A percentile compares a stretch with the other conserved stretches of the same genome.
Evolutionary conservation across 2,797 vertebrate species (phyloP).

Genomic region (Pipistrellus pipistrellus): DNA sequence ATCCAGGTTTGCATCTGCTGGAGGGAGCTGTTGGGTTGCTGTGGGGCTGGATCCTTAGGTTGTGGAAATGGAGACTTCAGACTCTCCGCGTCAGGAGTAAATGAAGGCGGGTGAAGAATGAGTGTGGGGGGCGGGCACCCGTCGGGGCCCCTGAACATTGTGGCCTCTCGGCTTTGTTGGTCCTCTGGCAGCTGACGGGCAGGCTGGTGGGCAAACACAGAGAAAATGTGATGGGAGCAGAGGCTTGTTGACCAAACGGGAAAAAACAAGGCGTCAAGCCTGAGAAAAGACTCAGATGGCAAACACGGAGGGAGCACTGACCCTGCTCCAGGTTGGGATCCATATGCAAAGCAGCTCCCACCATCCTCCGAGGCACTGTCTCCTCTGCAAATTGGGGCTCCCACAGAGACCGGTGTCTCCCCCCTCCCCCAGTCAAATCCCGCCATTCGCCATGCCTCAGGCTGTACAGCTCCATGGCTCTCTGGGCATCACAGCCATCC

Average conservation of each 20-base stretch:
- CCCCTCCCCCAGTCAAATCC: too few relatives aligned
- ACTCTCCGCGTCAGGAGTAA: conserved; percentile 35
- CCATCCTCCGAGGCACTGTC: neutral
- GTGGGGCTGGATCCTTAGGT: conserved; percentile 13
- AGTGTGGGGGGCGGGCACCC: neutral
- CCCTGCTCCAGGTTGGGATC: accelerated
- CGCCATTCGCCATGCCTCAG: accelerated
- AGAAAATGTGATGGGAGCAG: neutral
- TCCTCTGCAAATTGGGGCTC: neutral
- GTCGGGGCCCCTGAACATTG: accelerated
- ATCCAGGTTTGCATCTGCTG: neutral
- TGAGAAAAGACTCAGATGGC: neutral
- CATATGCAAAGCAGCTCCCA: too few relatives aligned
- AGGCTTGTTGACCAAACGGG: neutral
- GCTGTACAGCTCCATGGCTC: accelerated
- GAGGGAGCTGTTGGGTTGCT: conserved; percentile 18
- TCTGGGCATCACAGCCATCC: neutral
- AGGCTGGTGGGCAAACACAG: neutral
- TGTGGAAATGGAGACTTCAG: neutral
- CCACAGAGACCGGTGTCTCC: neutral
- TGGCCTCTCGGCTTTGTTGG: neutral
- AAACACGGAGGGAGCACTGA: accelerated
- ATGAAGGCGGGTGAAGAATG: conserved; percentile 35
- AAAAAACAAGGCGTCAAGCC: neutral
- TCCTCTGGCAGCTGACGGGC: neutral